Conservation (phyloP, 2,888 invertebrate genomes). For the Drosophila rellima region DNA sequence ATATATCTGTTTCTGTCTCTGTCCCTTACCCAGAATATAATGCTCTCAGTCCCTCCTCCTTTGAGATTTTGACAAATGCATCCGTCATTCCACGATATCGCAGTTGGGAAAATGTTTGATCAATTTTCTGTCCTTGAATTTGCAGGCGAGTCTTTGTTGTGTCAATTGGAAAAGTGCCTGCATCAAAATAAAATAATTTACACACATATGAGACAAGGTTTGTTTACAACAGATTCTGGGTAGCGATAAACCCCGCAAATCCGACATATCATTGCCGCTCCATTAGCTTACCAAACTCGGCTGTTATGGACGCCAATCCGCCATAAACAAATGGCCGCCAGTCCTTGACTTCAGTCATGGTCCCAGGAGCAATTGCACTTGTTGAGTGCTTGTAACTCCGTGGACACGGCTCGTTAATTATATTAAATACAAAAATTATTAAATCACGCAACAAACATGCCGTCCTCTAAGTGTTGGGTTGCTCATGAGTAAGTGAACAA, state of each 20-base stretch:
- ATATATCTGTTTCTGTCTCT: not conserved
- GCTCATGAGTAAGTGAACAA: not conserved
- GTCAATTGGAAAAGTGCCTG: conserved; percentile 98
- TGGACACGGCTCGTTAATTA: conserved; percentile 6
- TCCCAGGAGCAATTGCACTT: conserved; percentile 45
- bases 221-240: conserved; percentile 61
- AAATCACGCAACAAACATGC: conserved; percentile 64
- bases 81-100: conserved; percentile 97
- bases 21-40: conserved; percentile 94
- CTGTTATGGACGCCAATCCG: conserved; percentile 96
- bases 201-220: conserved; percentile 46
- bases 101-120: conserved; percentile 90
- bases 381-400: conserved; percentile 44
- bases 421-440: conserved; percentile 18
- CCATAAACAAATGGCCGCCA: conserved; percentile 98
- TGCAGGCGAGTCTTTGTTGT: conserved; percentile 97
- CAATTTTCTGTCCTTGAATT: conserved; percentile 96
- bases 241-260: conserved; percentile 29
- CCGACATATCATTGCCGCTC: conserved; percentile 15
- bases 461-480: conserved; percentile 13
- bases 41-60: conserved; percentile 94
- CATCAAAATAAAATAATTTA: conserved; percentile 14
- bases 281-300: conserved; percentile 92
- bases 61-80: conserved; percentile 94
- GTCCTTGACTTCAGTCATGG: conserved; percentile 86